A percentile compares a stretch with the other conserved stretches of the same genome.
phyloP scores from a whole-genome alignment of 2,797 vertebrate species.

The Telmatherina bonti region DNA sequence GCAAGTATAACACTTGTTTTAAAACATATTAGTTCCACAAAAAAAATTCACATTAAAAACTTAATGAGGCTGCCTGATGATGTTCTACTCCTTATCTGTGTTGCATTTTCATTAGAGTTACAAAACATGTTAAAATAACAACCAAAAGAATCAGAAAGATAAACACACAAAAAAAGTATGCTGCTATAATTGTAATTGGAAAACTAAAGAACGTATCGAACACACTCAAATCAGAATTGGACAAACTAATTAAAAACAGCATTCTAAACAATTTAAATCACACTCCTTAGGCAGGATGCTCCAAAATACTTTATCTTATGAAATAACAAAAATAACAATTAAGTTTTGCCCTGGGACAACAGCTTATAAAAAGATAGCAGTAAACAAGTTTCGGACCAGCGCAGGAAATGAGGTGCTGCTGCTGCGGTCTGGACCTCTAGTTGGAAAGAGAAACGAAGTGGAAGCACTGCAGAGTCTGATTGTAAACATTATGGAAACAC shows the following conservation, averaged over 20 bases:
- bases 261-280: slow-evolving; percentile 51
- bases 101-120: slow-evolving; percentile 46
- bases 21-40: not conserved
- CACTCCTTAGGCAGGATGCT: slow-evolving; percentile 40
- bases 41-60: slow-evolving; percentile 25
- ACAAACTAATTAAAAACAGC: slow-evolving; percentile 70
- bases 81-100: slow-evolving; percentile 32
- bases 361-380: slow-evolving; percentile 41
- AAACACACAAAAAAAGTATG: slow-evolving; percentile 41
- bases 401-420: slow-evolving; percentile 1
- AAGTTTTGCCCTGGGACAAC: slow-evolving; percentile 56
- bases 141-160: slow-evolving; percentile 54
- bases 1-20: not conserved
- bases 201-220: slow-evolving; percentile 42
- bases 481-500: slow-evolving; percentile 71
- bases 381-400: slow-evolving; percentile 15
- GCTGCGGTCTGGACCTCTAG: slow-evolving; percentile 19
- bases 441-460: slow-evolving; percentile 35
- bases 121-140: slow-evolving; percentile 47
- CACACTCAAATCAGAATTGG: slow-evolving; percentile 31
- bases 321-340: slow-evolving; percentile 65
- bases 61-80: slow-evolving; percentile 17
- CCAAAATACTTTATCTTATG: slow-evolving; percentile 51
- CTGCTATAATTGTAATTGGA: slow-evolving; percentile 54
- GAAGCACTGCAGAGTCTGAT: slow-evolving; percentile 44